These are phyloP conservation scores for Bos indicus DNA, from an alignment of 2,113 vertebrate species.

Conservation along the genomic window DNA sequence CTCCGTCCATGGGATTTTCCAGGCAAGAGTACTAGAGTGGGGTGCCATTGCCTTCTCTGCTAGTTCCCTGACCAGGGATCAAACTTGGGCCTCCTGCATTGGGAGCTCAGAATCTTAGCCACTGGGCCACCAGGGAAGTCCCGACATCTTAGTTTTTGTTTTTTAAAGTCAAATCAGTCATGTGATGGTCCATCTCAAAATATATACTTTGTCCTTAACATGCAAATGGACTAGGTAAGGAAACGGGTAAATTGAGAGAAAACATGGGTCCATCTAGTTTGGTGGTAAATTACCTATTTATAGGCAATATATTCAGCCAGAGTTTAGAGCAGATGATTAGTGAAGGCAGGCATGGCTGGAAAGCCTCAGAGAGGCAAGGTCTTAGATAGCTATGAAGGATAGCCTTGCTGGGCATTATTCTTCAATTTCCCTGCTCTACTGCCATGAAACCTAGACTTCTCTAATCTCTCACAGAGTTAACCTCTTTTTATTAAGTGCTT, in stretches of 20 bases:
- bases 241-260: background rate
- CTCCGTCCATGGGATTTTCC: too few species aligned
- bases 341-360: background rate
- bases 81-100: background rate
- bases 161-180: background rate
- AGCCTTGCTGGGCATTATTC: background rate
- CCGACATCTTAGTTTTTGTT: background rate
- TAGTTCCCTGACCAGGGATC: background rate
- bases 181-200: slow-evolving; percentile 30
- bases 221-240: background rate
- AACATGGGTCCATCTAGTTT: background rate
- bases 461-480: background rate
- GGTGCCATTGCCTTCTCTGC: too few species aligned
- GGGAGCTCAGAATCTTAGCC: background rate
- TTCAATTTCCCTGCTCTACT: background rate
- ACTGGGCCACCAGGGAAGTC: background rate
- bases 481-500: background rate
- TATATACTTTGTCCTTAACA: background rate
- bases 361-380: background rate
- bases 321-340: background rate
- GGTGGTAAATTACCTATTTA: background rate
- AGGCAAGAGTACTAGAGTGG: too few species aligned
- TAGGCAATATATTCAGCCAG: background rate
- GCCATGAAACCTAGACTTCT: background rate
- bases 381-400: background rate